Percentiles rank a stretch among this genome's conserved stretches.
Conservation (phyloP, 2,888 invertebrate genomes). For the Atherix ibis region DNA sequence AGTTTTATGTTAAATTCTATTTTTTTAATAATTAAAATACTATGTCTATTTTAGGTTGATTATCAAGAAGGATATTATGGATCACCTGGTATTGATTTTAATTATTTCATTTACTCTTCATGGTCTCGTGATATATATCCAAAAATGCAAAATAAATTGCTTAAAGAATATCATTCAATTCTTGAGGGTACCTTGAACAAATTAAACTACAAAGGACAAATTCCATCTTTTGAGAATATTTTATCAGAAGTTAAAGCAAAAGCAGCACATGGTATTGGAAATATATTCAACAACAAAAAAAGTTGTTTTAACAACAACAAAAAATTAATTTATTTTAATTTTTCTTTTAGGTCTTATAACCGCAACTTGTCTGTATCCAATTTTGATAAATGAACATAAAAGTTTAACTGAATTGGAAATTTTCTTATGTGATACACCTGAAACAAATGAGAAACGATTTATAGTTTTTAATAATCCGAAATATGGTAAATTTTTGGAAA, state of each 20-base stretch:
- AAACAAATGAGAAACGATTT: slow-evolving; percentile 16
- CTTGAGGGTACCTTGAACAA: slow-evolving; percentile 14
- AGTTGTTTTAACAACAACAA: slow-evolving; percentile 9
- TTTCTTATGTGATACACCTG: slow-evolving; percentile 17
- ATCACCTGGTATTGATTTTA: slow-evolving; percentile 23
- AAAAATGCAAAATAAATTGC: slow-evolving; percentile 15
- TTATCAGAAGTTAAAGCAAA: slow-evolving; percentile 17
- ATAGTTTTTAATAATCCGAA: slow-evolving; percentile 18
- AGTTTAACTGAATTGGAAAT: slow-evolving; percentile 18
- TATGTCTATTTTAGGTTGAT: slow-evolving; percentile 17
- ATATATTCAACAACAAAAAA: slow-evolving; percentile 6
- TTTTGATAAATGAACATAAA: slow-evolving; percentile 19
- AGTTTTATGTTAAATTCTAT: too few species aligned
- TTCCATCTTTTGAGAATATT: slow-evolving; percentile 20
- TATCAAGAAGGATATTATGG: slow-evolving; percentile 23
- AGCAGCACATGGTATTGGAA: slow-evolving; percentile 16
- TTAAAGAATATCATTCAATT: slow-evolving; percentile 16
- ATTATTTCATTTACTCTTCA: slow-evolving; percentile 21
- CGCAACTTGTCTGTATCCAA: slow-evolving; percentile 17
- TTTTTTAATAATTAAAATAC: neutral
- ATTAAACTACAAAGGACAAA: slow-evolving; percentile 16
- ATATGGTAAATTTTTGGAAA: slow-evolving; percentile 16
- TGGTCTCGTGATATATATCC: slow-evolving; percentile 17
- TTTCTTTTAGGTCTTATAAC: slow-evolving; percentile 16
- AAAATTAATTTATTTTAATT: slow-evolving; percentile 1